Evolutionary conservation across 2,113 vertebrate species (phyloP).

Genomic region (Nestor notabilis): DNA sequence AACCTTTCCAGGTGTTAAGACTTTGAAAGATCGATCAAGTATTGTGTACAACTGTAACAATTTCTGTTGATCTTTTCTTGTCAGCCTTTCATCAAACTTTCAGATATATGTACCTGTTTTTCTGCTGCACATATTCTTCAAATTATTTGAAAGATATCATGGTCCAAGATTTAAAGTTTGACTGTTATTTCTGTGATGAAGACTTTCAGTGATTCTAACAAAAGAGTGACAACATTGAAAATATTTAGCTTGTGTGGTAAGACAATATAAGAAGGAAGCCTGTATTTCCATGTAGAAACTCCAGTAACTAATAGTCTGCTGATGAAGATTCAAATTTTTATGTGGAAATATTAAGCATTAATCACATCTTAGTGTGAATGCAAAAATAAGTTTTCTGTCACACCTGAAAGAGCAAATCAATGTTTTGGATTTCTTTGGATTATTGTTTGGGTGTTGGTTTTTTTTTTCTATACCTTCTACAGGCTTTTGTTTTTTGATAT

Average conservation of each 20-base stretch:
- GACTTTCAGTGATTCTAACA: background rate
- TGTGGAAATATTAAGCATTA: background rate
- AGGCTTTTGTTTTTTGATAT: background rate
- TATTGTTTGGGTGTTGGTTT: background rate
- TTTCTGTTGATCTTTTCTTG: background rate
- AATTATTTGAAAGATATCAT: background rate
- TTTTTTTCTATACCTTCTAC: background rate
- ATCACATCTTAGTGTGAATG: background rate
- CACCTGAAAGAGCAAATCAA: background rate
- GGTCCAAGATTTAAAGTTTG: background rate
- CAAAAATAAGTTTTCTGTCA: background rate
- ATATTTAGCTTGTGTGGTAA: background rate
- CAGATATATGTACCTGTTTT: background rate
- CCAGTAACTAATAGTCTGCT: background rate
- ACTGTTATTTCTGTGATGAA: background rate
- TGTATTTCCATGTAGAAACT: background rate
- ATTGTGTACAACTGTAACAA: background rate
- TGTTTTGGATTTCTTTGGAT: background rate
- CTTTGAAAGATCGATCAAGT: background rate
- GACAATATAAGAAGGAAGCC: background rate
- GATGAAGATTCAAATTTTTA: background rate
- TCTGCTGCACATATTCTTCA: background rate
- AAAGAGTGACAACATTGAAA: background rate
- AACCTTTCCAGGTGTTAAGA: background rate
- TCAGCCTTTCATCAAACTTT: background rate